These are phyloP conservation scores for Colletes gigas DNA, from an alignment of 1,140 invertebrate genomes.

Conservation along the genomic window DNA sequence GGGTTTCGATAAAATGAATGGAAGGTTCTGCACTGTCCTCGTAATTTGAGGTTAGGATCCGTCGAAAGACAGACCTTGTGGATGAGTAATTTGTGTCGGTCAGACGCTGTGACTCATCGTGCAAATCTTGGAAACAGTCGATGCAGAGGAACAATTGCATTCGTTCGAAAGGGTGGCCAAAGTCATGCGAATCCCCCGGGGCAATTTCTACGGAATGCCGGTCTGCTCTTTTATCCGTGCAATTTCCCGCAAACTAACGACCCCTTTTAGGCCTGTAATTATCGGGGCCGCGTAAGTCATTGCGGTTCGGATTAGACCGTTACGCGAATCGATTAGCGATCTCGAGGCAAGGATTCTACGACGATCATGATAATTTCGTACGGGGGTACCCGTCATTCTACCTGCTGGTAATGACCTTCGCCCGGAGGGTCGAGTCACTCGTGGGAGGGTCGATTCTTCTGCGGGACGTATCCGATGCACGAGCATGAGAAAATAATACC, in stretches of 20 bases:
- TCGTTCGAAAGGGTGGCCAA: neutral
- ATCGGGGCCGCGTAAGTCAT: conserved; percentile 32
- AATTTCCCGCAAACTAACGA: conserved; percentile 23
- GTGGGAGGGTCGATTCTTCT: conserved; percentile 71
- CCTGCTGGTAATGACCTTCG: conserved; percentile 70
- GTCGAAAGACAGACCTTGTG: no score
- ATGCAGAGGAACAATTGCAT: neutral
- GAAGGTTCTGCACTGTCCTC: no score
- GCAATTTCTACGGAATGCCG: conserved; percentile 34
- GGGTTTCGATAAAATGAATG: no score
- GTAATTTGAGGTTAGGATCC: no score
- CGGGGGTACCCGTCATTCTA: conserved; percentile 58
- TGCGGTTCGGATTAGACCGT: conserved; percentile 18
- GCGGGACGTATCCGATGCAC: conserved; percentile 39
- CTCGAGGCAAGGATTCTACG: conserved; percentile 12
- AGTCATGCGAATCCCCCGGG: neutral
- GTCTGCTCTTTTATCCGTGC: neutral
- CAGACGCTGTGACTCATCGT: no score
- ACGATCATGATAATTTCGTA: conserved; percentile 73
- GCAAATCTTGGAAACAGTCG: neutral
- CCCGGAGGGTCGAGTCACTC: conserved; percentile 68
- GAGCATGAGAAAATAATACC: conserved; percentile 33
- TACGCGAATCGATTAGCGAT: conserved; percentile 54
- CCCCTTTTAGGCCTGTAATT: conserved; percentile 32
- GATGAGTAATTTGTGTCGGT: no score